These are phyloP conservation scores for Oryzias curvinotus DNA, from an alignment of 2,113 vertebrate genomes.

Conservation along the genomic window DNA sequence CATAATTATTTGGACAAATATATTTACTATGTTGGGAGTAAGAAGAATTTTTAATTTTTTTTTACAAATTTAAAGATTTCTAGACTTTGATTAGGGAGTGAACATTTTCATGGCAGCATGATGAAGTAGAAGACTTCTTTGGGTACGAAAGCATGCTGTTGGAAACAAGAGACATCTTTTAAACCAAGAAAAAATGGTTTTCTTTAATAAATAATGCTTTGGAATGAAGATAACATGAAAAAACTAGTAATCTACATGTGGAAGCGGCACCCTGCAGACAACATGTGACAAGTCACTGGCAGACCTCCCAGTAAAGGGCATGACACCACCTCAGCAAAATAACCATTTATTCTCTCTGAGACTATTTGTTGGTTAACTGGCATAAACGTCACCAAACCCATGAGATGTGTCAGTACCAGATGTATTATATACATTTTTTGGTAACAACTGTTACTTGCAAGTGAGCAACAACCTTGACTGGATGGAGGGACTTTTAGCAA, in stretches of 20 bases:
- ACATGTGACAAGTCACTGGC: constrained; percentile 65
- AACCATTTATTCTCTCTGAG: constrained; percentile 75
- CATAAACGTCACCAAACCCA: constrained; percentile 71
- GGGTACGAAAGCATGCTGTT: constrained; percentile 72
- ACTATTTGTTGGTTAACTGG: constrained; percentile 71
- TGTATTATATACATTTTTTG: constrained; percentile 83
- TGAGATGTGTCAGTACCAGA: constrained; percentile 77
- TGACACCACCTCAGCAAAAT: constrained; percentile 65
- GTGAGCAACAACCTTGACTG: constrained; percentile 74
- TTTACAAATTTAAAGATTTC: constrained; percentile 67
- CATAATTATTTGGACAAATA: constrained; percentile 60
- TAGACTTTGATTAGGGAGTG: too few species aligned
- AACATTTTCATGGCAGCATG: constrained; percentile 65
- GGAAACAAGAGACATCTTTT: constrained; percentile 73
- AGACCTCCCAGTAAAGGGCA: constrained; percentile 57
- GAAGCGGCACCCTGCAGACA: constrained; percentile 74
- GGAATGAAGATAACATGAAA: constrained; percentile 78
- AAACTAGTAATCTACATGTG: constrained; percentile 70
- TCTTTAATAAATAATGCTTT: constrained; percentile 78
- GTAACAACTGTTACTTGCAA: constrained; percentile 80
- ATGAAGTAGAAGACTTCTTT: constrained; percentile 74
- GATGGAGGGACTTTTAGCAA: constrained; percentile 70
- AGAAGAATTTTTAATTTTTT: constrained; percentile 50
- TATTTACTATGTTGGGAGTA: constrained; percentile 68
- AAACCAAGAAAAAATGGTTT: constrained; percentile 49